Evolutionary conservation across 1,140 invertebrate species (phyloP).

Genomic region (Nasonia giraulti): DNA sequence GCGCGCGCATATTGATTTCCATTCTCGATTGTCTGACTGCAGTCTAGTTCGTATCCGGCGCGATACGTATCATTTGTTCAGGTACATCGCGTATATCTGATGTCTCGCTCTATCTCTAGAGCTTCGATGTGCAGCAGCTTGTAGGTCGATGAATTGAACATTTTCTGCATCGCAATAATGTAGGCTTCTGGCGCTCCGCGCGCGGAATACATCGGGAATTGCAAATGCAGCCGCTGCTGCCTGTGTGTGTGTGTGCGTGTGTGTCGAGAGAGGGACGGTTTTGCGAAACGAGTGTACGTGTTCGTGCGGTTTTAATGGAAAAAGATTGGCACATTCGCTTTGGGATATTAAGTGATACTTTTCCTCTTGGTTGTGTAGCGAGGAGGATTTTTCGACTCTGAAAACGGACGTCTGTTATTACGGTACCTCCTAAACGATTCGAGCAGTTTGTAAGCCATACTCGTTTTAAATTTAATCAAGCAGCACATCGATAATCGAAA

Average conservation of each 20-base stretch:
- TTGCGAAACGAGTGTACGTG: too few relatives aligned
- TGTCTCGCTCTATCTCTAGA: neutral
- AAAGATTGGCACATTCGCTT: too few relatives aligned
- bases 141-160: slow-evolving; percentile 13
- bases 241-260: too few relatives aligned
- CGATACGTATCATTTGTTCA: slow-evolving; percentile 24
- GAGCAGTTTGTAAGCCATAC: too few relatives aligned
- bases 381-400: too few relatives aligned
- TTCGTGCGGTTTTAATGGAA: too few relatives aligned
- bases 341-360: too few relatives aligned
- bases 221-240: neutral
- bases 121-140: neutral
- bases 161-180: slow-evolving; percentile 26
- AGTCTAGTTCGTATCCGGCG: slow-evolving; percentile 54
- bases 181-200: neutral
- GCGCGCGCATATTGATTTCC: slow-evolving; percentile 53
- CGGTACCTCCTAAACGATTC: too few relatives aligned
- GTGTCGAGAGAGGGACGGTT: too few relatives aligned
- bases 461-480: neutral
- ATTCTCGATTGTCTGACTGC: slow-evolving; percentile 51
- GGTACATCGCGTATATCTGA: slow-evolving; percentile 1
- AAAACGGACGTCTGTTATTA: too few relatives aligned
- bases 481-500: neutral
- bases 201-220: neutral
- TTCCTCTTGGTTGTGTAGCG: too few relatives aligned